Percentiles rank a stretch among this genome's conserved stretches.
phyloP scores from a whole-genome alignment of 2,113 vertebrate species.

The Anguilla japonica region DNA sequence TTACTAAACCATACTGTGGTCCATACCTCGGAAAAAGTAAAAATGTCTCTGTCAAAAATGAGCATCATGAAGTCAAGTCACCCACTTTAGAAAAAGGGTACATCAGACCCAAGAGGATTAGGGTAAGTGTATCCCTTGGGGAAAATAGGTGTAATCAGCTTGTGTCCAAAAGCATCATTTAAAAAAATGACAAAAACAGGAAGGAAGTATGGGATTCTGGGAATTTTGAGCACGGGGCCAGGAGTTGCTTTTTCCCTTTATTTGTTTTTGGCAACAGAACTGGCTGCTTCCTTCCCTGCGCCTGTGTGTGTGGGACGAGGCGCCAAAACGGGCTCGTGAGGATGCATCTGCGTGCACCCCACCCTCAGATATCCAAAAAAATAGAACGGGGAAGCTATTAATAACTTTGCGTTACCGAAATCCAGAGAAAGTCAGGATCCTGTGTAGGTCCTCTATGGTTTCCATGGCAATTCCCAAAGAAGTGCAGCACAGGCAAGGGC shows the following conservation, averaged over 20 bases:
- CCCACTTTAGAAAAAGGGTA: background rate
- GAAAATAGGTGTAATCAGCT: background rate
- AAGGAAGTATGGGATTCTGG: background rate
- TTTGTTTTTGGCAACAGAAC: background rate
- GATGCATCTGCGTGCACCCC: background rate
- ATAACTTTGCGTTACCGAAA: background rate
- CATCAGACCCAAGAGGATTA: background rate
- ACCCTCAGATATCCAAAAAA: background rate
- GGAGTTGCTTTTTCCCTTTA: no score
- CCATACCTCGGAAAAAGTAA: no score
- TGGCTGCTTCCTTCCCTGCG: background rate
- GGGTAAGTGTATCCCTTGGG: background rate
- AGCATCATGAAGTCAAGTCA: background rate
- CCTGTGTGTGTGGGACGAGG: background rate
- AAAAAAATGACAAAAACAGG: background rate
- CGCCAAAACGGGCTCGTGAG: background rate
- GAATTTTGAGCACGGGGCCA: background rate
- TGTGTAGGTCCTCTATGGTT: background rate
- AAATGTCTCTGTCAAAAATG: no score
- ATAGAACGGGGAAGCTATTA: background rate
- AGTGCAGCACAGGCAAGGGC: no score
- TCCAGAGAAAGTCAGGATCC: background rate
- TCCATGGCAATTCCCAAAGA: background rate
- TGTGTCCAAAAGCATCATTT: background rate
- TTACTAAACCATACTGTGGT: no score